Percentiles rank a stretch among this genome's conserved stretches.
Evolutionary conservation across 2,888 invertebrate species (phyloP).

Genomic region (Cartodere bifasciata): DNA sequence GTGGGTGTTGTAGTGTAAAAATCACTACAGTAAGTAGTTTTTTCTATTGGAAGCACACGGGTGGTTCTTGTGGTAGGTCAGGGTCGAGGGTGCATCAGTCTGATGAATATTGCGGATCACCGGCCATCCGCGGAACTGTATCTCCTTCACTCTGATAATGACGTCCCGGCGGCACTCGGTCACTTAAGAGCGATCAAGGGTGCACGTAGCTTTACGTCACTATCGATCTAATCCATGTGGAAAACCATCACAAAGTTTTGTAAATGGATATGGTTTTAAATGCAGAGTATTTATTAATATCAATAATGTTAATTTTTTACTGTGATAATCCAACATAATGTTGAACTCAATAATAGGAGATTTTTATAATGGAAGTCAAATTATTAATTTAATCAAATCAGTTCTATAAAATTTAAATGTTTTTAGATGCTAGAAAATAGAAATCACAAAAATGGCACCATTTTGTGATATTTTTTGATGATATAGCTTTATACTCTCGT

Average conservation of each 20-base stretch:
- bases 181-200: constrained; percentile 33
- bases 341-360: no score
- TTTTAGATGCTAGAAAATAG: no score
- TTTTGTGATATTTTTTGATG: no score
- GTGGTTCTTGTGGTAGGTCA: constrained; percentile 31
- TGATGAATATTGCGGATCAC: constrained; percentile 37
- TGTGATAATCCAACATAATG: no score
- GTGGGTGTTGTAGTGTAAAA: no score
- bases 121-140: constrained; percentile 31
- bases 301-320: no score
- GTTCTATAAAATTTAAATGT: no score
- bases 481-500: no score
- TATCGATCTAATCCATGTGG: constrained; percentile 29
- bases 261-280: not conserved
- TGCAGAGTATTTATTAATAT: not conserved
- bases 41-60: constrained; percentile 31
- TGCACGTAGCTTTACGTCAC: constrained; percentile 20
- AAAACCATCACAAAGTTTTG: constrained; percentile 22
- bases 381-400: no score
- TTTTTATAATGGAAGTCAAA: no score
- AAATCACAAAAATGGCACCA: no score
- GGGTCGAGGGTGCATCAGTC: constrained; percentile 31
- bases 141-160: constrained; percentile 14
- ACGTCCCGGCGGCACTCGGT: constrained; percentile 27
- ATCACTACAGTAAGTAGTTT: no score